phyloP scores from a whole-genome alignment of 1,140 invertebrate species.

The Lethocerus indicus region DNA sequence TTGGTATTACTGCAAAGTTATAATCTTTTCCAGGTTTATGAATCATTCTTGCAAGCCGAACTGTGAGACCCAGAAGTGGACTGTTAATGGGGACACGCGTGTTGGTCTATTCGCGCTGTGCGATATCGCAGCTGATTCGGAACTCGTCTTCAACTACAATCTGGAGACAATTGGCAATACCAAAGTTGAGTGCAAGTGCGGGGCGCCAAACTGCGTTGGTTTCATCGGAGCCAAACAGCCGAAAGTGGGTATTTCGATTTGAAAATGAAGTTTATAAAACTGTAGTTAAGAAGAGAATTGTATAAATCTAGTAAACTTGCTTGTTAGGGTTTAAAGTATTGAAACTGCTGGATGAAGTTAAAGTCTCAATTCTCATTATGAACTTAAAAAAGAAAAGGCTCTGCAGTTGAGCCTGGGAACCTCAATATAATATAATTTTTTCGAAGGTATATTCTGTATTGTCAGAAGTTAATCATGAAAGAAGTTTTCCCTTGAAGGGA shows the following conservation, averaged over 20 bases:
- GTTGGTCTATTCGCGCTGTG: constrained; percentile 78
- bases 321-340: too few species aligned
- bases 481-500: too few species aligned
- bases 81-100: constrained; percentile 71
- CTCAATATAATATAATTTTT: too few species aligned
- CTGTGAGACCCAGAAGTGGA: constrained; percentile 90
- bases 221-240: constrained; percentile 52
- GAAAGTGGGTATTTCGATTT: not conserved
- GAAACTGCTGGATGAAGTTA: too few species aligned
- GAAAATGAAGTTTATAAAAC: too few species aligned
- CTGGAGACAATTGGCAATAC: constrained; percentile 69
- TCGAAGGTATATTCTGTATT: too few species aligned
- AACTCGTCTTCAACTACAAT: constrained; percentile 90
- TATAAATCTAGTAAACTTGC: too few species aligned
- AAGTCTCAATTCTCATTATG: too few species aligned
- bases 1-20: not conserved
- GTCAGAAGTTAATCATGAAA: too few species aligned
- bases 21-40: constrained; percentile 31
- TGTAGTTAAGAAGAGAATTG: too few species aligned
- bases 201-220: constrained; percentile 70
- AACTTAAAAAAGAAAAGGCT: too few species aligned
- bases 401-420: too few species aligned
- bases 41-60: constrained; percentile 93
- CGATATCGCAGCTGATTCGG: constrained; percentile 38
- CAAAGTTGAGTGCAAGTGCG: constrained; percentile 75